Conservation (phyloP, 2,113 vertebrate genomes). For the Nymphicus hollandicus region DNA sequence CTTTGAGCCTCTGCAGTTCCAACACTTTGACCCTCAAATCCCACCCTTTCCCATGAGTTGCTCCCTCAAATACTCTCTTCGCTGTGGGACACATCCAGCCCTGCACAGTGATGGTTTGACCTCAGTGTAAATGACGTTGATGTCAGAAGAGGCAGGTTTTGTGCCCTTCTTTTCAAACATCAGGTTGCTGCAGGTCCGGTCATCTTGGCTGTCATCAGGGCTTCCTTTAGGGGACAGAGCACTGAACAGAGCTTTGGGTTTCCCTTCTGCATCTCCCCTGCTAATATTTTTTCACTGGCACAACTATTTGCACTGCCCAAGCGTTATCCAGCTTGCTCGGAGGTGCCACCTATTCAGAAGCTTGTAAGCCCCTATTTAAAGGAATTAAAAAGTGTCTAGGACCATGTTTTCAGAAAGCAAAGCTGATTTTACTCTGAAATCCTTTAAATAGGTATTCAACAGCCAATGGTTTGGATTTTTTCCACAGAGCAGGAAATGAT, state of each 20-base stretch:
- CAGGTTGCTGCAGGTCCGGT: conserved; percentile 3
- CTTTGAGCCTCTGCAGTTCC: not conserved
- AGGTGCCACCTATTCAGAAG: not conserved
- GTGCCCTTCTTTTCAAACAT: not conserved
- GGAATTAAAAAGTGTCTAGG: not conserved
- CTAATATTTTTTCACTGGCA: not conserved
- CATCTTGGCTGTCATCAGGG: not conserved
- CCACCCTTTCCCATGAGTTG: not conserved
- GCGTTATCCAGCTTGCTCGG: not conserved
- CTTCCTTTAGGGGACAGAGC: not conserved
- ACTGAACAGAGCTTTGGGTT: not conserved
- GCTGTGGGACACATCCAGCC: not conserved
- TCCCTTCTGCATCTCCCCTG: not conserved
- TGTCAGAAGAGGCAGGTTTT: not conserved
- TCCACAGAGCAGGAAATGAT: not conserved
- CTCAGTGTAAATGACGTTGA: not conserved
- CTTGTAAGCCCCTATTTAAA: not conserved
- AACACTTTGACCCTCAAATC: not conserved
- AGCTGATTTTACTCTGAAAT: not conserved
- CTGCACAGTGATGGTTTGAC: not conserved
- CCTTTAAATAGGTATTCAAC: not conserved
- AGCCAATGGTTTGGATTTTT: not conserved
- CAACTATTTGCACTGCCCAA: not conserved
- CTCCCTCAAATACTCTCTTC: not conserved
- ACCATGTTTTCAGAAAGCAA: not conserved